A percentile compares a stretch with the other conserved stretches of the same genome.
These are phyloP conservation scores for Idaea straminata DNA, from an alignment of 2,888 invertebrate species.

Conservation along the genomic window DNA sequence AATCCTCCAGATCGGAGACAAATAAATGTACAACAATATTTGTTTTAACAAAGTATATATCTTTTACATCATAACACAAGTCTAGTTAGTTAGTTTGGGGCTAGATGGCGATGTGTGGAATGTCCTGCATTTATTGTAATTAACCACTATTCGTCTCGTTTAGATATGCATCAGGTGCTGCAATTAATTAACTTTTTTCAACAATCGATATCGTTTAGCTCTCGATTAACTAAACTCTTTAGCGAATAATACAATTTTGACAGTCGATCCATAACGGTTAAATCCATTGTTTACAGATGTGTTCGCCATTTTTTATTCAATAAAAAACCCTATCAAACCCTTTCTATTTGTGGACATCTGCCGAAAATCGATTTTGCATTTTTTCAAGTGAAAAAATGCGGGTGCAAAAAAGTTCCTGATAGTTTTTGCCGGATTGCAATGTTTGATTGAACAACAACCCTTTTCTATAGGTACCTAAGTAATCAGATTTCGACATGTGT, in stretches of 20 bases:
- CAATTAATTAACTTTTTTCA: background rate
- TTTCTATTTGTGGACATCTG: constrained; percentile 77
- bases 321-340: constrained; percentile 68
- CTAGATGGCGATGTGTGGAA: no score
- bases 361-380: constrained; percentile 77
- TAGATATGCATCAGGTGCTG: background rate
- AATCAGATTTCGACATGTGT: constrained; percentile 80
- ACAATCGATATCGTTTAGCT: constrained; percentile 12
- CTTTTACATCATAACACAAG: no score
- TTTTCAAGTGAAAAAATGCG: constrained; percentile 66
- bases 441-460: constrained; percentile 70
- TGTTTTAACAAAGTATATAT: no score
- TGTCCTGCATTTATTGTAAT: no score
- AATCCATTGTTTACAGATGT: constrained; percentile 68
- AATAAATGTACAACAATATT: no score
- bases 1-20: no score
- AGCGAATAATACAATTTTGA: constrained; percentile 63
- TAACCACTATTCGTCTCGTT: background rate
- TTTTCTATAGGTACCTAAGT: constrained; percentile 73
- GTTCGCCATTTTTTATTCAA: constrained; percentile 58
- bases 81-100: no score
- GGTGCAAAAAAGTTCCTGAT: constrained; percentile 71
- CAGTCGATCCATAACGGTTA: constrained; percentile 67
- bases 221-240: constrained; percentile 47
- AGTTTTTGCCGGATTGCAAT: constrained; percentile 61